phyloP scores from a whole-genome alignment of 2,797 vertebrate species.

The Propithecus deckenii region DNA sequence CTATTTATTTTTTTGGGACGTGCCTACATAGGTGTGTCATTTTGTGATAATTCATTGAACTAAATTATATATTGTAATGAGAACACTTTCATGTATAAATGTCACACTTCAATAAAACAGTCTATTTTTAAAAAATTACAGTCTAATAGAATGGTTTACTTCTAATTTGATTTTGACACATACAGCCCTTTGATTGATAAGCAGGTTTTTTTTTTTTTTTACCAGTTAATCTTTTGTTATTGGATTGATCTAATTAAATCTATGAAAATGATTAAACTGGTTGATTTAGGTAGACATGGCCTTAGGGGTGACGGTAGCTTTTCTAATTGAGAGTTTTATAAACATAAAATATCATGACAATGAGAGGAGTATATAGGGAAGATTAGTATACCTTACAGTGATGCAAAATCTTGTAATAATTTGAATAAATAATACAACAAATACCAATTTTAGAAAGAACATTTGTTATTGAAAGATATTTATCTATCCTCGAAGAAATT shows the following conservation, averaged over 20 bases:
- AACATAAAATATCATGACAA: not conserved
- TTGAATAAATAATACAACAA: not conserved
- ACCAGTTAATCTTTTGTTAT: not conserved
- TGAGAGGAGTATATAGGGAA: not conserved
- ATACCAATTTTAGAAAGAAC: not conserved
- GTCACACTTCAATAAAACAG: not conserved
- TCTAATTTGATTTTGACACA: not conserved
- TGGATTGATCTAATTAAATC: not conserved
- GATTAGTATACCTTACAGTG: not conserved
- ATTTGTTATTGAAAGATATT: not conserved
- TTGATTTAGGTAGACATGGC: not conserved
- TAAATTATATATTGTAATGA: not conserved
- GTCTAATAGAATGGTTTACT: not conserved
- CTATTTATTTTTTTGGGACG: not conserved
- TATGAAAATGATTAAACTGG: not conserved
- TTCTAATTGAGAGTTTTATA: not conserved
- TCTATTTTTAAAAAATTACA: not conserved
- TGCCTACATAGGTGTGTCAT: not conserved
- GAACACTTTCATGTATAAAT: not conserved
- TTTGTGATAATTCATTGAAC: conserved; percentile 18
- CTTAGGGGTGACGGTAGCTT: not conserved
- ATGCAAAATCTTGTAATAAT: not conserved
- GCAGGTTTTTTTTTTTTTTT: not conserved
- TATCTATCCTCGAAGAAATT: not conserved
- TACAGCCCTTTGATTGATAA: not conserved